Evolutionary conservation across 2,888 invertebrate genomes (phyloP).

Genomic region (Nephrotoma appendiculata): DNA sequence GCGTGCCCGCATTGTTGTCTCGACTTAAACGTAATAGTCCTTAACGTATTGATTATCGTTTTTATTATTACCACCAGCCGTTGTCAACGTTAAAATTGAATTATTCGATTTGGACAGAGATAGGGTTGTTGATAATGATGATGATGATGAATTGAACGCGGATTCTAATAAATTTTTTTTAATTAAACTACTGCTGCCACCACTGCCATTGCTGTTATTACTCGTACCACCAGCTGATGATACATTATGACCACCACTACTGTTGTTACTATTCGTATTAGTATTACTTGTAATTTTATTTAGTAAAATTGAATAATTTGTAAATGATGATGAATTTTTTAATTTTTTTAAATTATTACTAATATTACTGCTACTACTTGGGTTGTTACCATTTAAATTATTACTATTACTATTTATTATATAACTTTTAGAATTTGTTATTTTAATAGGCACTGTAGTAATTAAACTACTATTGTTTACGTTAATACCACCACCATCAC

Average conservation of each 20-base stretch:
- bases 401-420: neutral
- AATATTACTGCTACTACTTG: neutral
- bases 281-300: neutral
- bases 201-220: neutral
- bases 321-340: constrained; percentile 11
- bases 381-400: neutral
- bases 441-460: constrained; percentile 13
- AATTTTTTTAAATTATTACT: neutral
- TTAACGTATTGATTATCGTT: constrained; percentile 2
- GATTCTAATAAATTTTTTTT: neutral
- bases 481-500: neutral
- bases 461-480: neutral
- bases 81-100: neutral
- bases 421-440: constrained; percentile 6
- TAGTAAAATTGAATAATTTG: constrained; percentile 10
- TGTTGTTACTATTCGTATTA: neutral
- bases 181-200: neutral
- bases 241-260: neutral
- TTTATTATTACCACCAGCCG: neutral
- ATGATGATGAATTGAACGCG: neutral
- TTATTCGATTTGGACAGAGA: neutral
- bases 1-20: too few relatives aligned
- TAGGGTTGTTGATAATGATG: neutral
- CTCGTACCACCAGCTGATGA: neutral
- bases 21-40: neutral